Base-by-base conservation (phyloP, 2,888 invertebrate genomes). In the Brenthis daphne region DNA sequence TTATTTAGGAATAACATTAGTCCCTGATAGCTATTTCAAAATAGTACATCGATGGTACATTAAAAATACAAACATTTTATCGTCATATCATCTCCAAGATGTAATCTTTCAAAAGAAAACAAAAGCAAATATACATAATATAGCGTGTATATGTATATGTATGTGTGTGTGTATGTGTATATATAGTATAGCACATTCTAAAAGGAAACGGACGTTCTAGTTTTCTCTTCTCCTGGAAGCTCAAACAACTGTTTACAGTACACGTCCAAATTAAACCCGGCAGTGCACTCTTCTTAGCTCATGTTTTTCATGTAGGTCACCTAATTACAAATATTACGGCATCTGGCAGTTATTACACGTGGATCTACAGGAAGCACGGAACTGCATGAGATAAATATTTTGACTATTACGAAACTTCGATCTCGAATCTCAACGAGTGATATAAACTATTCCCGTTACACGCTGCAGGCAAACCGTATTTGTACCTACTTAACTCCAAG, bases 241-340 rank as follows among this genome's bases (percentile, higher is more conserved):
- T 76, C 75, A 80, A 79, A 77, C 77, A 80, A 78, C 77, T 88
- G 86, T 88, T 87, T 88, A 87, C 80, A 82, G 71, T 79, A 80
- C 77, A 79, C 77, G 80, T 81, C 80, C 75, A 83, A 84, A 82
- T 84, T 83, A 85, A 85, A 87, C 85, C 84, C 81, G 82, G 81
- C 79, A 83, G 75, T 80, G 80, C 74, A 73, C 71, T 77, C 74
- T 71, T 74, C 75, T 75, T 75, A 74, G 76, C 74, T 74, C 75
- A 57, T 75, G 76, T 74, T 75, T 76, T 75, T 77, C 77, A 80
- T 80, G 75, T 76, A 75, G 76, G 77, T 77, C 76, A 76, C 70
- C 74, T 69, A 75, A 77, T 76, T 76, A 76, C 76, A 75, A 78
- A 74, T 76, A 72, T 74, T 70, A 73, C 60, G 71, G 74, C 77